Evolutionary conservation across 1,140 invertebrate species (phyloP).

Genomic region (Saccostrea echinata): DNA sequence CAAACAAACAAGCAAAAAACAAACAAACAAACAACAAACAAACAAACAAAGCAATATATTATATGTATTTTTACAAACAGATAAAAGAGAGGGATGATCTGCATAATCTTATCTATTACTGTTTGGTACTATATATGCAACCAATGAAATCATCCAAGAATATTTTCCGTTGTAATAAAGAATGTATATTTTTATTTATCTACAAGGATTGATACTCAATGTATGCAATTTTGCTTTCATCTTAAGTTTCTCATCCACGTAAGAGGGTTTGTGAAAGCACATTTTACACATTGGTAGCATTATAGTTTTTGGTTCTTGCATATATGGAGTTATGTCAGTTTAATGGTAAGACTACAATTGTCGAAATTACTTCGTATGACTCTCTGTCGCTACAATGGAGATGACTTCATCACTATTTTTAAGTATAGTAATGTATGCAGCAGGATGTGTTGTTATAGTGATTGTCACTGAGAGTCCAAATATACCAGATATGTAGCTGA

Average conservation of each 20-base stretch:
- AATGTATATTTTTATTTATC: too few relatives aligned
- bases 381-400: background rate
- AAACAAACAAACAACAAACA: too few relatives aligned
- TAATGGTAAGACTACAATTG: background rate
- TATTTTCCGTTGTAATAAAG: too few relatives aligned
- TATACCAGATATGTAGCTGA: background rate
- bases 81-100: too few relatives aligned
- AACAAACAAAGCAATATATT: too few relatives aligned
- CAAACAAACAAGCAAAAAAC: too few relatives aligned
- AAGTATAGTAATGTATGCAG: background rate
- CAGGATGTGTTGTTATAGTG: background rate
- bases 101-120: too few relatives aligned
- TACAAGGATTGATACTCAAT: too few relatives aligned
- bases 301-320: too few relatives aligned
- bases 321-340: background rate
- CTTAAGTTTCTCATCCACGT: background rate
- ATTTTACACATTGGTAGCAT: background rate
- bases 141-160: too few relatives aligned
- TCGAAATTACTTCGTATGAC: background rate
- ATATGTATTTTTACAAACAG: too few relatives aligned
- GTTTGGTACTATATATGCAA: too few relatives aligned
- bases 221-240: background rate
- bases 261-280: background rate
- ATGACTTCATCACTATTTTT: background rate
- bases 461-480: background rate